Percentiles rank a stretch among this genome's conserved stretches.
phyloP scores from a whole-genome alignment of 2,888 invertebrate genomes.

The Drosophila birchii region DNA sequence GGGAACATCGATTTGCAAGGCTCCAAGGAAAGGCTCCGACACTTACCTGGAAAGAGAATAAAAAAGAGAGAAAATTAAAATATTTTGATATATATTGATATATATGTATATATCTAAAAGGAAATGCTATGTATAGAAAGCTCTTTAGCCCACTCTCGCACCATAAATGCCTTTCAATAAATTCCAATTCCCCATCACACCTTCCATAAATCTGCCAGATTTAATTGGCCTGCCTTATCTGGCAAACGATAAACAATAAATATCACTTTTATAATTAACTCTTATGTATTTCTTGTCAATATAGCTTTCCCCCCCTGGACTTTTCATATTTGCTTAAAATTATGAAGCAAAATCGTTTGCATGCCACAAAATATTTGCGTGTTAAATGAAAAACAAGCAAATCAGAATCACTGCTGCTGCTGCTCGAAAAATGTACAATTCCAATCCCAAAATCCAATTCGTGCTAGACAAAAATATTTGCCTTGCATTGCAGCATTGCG shows the following conservation, averaged over 20 bases:
- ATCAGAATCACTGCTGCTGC: constrained; percentile 44
- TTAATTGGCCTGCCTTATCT: constrained; percentile 38
- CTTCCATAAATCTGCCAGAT: constrained; percentile 29
- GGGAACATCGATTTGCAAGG: constrained; percentile 57
- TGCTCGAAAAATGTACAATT: constrained; percentile 32
- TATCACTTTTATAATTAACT: constrained; percentile 46
- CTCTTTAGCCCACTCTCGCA: background rate
- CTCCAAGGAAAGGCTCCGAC: constrained; percentile 8
- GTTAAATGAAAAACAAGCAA: constrained; percentile 76
- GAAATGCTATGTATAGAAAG: background rate
- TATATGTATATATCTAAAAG: background rate
- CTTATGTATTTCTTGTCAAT: constrained; percentile 21
- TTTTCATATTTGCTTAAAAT: constrained; percentile 69
- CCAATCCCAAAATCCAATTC: constrained; percentile 47
- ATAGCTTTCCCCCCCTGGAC: background rate
- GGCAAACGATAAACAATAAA: constrained; percentile 38
- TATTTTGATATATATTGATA: too few relatives aligned
- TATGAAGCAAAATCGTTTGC: constrained; percentile 66
- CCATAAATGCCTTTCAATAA: background rate
- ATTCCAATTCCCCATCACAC: constrained; percentile 19
- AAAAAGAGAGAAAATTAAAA: background rate
- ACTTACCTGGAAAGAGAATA: constrained; percentile 49
- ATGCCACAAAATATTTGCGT: constrained; percentile 65
- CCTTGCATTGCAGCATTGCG: constrained; percentile 62
- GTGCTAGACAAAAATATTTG: constrained; percentile 76